Evolutionary conservation across 2,113 vertebrate genomes (phyloP).

Genomic region (Puntigrus tetrazona): DNA sequence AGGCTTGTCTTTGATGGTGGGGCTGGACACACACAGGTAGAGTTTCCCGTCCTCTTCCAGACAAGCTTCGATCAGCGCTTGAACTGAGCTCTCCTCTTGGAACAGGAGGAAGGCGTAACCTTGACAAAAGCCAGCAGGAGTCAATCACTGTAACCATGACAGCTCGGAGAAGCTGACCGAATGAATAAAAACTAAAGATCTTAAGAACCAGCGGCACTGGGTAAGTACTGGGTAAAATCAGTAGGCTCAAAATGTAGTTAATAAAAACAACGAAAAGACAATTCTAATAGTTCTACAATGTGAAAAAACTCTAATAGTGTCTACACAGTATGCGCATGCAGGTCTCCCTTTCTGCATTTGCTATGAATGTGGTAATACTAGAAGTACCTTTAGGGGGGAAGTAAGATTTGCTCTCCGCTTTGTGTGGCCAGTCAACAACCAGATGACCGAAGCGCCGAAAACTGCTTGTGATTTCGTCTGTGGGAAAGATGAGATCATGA

Average conservation of each 20-base stretch:
- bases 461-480: constrained; percentile 98
- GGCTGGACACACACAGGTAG: constrained; percentile 97
- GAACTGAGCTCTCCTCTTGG: constrained; percentile 97
- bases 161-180: neutral
- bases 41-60: constrained; percentile 98
- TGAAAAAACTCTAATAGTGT: neutral
- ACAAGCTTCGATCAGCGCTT: constrained; percentile 95
- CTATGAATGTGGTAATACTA: neutral
- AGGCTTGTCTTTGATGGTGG: constrained; percentile 99
- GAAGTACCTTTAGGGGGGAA: constrained; percentile 96
- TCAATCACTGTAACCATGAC: neutral
- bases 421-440: constrained; percentile 99
- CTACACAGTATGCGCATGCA: neutral
- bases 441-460: constrained; percentile 96
- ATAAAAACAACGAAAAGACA: neutral
- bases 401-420: constrained; percentile 99
- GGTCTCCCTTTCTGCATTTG: neutral
- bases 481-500: constrained; percentile 15
- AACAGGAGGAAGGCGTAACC: constrained; percentile 98
- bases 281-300: neutral
- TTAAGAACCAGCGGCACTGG: neutral
- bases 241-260: neutral
- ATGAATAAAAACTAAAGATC: neutral
- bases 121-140: constrained; percentile 64
- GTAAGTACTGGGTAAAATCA: too few relatives aligned